Evolutionary conservation across 1,140 invertebrate species (phyloP).

Genomic region (Steinernema khuongi): DNA sequence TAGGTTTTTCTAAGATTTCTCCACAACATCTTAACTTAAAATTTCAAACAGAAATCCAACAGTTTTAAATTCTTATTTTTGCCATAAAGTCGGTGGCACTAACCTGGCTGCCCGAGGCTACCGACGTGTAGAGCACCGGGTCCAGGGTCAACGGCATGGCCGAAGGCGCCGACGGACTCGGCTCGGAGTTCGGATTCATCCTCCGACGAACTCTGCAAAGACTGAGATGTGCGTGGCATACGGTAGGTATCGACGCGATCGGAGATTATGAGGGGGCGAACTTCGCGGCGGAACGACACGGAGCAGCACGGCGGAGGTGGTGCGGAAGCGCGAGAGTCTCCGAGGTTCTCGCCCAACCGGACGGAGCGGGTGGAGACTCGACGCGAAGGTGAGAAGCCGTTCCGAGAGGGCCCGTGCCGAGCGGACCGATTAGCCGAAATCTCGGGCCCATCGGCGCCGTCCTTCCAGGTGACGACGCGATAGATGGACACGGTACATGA

Average conservation of each 20-base stretch:
- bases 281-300: neutral
- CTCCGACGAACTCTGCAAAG: neutral
- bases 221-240: neutral
- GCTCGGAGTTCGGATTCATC: neutral
- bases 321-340: neutral
- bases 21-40: too few relatives aligned
- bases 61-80: too few relatives aligned
- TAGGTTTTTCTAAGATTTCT: too few relatives aligned
- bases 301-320: neutral
- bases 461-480: constrained; percentile 16
- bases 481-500: constrained; percentile 16
- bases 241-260: neutral
- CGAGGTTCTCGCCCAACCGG: too few relatives aligned
- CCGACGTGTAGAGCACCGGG: constrained; percentile 2
- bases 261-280: neutral
- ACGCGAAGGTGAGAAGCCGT: neutral
- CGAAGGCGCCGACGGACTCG: neutral
- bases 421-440: neutral
- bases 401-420: neutral
- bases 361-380: neutral
- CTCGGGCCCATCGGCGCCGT: constrained; percentile 7
- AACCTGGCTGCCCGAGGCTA: neutral
- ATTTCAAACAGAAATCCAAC: too few relatives aligned
- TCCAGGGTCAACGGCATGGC: neutral
- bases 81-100: too few relatives aligned